Evolutionary conservation across 2,113 vertebrate genomes (phyloP), one percentile per base, ranked within the genome.

Genomic region (Heterotis niloticus): DNA sequence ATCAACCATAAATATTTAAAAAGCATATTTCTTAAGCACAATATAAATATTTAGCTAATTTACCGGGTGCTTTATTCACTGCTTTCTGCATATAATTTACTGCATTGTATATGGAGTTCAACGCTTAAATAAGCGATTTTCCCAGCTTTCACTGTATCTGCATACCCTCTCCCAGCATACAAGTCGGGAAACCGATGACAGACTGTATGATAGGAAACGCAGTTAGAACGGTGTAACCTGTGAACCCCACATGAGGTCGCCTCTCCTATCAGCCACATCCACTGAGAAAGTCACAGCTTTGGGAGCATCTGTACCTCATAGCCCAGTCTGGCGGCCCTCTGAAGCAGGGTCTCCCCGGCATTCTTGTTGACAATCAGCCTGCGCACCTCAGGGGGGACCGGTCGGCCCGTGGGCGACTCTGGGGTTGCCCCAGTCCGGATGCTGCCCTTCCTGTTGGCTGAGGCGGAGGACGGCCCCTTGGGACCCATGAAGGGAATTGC

Each of bases 281-380:
- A 20, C 20, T 4, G 52, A 24, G 5, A 0, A 24, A 1, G 0
- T 10, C 10, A 5, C 10, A 5, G 10, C 72, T 84, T 81, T 10
- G 5, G 13, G 44, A 26, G 62, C n/a, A 52, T 75, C 75, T 76
- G 29, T 85, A 98, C 98, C 94, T 98, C 96, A 84, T 99, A 99
- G 78, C 97, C 98, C 54, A 99, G 91, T 65, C 98, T 93, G 1
- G 98, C 96, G 0, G 97, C 98, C 51, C 97, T 92, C 82, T 99
- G 98, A 82, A 99, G 89, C 64, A 99, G 88, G 0, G 98, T 99
- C 90, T 99, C 98, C 1, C 98, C 98, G 0, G 97, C 97, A 0
- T 98, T 99, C 86, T 99, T 99, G 90, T 99, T 99, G 72, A 99
- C 98, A 0, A 99, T 99, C 83, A 99, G 91, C 60, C 96, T 91